phyloP scores from a whole-genome alignment of 2,113 vertebrate genomes.

The Phylloscopus trochilus region DNA sequence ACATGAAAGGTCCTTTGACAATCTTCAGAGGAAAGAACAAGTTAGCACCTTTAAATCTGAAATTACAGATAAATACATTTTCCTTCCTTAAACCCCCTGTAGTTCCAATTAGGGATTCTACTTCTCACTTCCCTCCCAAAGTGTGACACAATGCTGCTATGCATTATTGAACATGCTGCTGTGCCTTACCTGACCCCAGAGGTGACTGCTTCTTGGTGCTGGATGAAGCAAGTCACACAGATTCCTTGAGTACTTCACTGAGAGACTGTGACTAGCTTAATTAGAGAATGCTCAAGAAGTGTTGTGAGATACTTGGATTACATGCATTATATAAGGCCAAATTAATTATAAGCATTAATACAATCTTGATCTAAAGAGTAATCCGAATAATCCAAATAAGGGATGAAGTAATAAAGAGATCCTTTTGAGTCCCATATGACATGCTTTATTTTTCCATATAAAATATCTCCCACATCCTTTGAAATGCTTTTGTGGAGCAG shows the following conservation, averaged over 20 bases:
- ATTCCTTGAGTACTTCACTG: not conserved
- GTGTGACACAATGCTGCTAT: not conserved
- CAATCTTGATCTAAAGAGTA: slow-evolving; percentile 4
- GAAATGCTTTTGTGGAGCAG: not conserved
- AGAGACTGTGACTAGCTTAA: slow-evolving; percentile 28
- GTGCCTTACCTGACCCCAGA: slow-evolving; percentile 9
- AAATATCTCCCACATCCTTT: not conserved
- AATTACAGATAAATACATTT: slow-evolving; percentile 31
- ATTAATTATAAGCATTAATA: slow-evolving; percentile 41
- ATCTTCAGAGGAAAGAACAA: not conserved
- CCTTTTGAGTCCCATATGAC: not conserved
- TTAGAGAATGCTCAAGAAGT: slow-evolving; percentile 7
- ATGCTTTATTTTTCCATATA: not conserved
- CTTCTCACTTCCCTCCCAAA: not conserved
- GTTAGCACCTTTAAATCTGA: not conserved
- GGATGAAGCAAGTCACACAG: not conserved
- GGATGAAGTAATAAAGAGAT: not conserved
- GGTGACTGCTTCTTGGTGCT: not conserved
- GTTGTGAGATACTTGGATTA: slow-evolving; percentile 5
- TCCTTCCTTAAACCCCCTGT: not conserved
- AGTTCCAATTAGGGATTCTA: not conserved
- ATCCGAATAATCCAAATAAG: slow-evolving; percentile 36
- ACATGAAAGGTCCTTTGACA: not conserved
- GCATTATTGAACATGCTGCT: not conserved
- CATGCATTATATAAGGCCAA: not conserved